Evolutionary conservation across 1,140 invertebrate genomes (phyloP), one percentile per base, ranked within the genome.

Genomic region (Caligus rogercresseyi): DNA sequence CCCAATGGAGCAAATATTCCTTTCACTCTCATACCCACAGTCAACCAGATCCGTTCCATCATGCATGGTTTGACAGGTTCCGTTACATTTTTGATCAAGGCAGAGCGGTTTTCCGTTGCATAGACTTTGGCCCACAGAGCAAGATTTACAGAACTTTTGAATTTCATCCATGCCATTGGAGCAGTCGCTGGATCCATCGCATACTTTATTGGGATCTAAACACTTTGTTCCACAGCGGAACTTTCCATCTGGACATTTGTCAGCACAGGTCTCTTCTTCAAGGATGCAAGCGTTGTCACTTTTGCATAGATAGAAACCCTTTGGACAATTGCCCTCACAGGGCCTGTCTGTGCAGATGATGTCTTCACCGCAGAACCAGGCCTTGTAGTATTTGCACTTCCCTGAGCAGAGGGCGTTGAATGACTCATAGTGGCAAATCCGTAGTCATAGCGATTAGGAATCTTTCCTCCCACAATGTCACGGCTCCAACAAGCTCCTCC

Each of bases 341-440:
- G 54, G 54, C 4, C n/a, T 20, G 20, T 56, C 24, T 2, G 54
- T 56, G 14, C 54, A 56, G 24, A 56, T 20, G 54, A 56, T 56
- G 20, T 25, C 19, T 21, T 56, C 54, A 15, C 54, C 54, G 24
- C 54, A 56, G 24, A 56, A 56, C 54, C 54, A 56, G 15, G 54
- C 54, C n/a, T 56, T 25, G 24, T 56, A 56, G 20, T 21, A 56
- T 25, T 56, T 56, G 20, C 54, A 56, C 54, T 20, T 56, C 2
- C 54, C 54, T 3, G 19, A 25, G 24, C 54, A 56, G n/a, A 56
- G 24, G 24, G 20, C 54, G 4, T 20, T 56, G 54, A 56, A 56
- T 14, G n/a, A n/a, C 14, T 56, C 54, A 14, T 20, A n/a, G 20
- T 56, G 54, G 14, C 54, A 56, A 7, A 43, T 43, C 31, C 31